Conservation (phyloP, 2,888 invertebrate species). For the Amiota minor region DNA sequence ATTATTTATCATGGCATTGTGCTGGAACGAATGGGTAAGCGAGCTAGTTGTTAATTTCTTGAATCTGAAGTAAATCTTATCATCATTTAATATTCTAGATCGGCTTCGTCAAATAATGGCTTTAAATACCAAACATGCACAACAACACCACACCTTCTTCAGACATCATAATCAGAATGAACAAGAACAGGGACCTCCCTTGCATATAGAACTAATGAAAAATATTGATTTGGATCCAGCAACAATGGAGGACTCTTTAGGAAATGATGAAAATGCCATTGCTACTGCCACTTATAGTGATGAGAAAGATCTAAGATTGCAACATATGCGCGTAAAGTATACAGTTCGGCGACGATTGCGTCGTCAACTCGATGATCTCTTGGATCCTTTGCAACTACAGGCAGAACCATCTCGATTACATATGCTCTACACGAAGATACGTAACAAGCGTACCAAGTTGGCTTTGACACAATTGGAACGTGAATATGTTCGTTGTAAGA, state of each 20-base stretch:
- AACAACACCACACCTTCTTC: too few species aligned
- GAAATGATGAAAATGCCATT: background rate
- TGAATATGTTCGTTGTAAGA: constrained; percentile 66
- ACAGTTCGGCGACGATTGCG: constrained; percentile 34
- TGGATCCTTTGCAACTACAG: constrained; percentile 61
- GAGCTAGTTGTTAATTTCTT: background rate
- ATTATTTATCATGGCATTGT: constrained; percentile 65
- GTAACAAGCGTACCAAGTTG: constrained; percentile 62
- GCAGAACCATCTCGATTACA: constrained; percentile 43
- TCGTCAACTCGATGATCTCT: constrained; percentile 46
- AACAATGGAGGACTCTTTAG: background rate
- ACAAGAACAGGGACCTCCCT: constrained; percentile 39
- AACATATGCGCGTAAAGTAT: constrained; percentile 51
- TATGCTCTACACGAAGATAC: constrained; percentile 58
- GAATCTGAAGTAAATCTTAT: background rate
- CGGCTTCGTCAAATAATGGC: constrained; percentile 53
- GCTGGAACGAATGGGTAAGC: constrained; percentile 61
- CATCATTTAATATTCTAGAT: constrained; percentile 44
- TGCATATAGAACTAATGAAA: constrained; percentile 42
- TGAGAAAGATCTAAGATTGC: constrained; percentile 45
- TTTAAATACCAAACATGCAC: constrained; percentile 48
- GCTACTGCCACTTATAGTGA: constrained; percentile 33
- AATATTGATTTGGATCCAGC: constrained; percentile 28
- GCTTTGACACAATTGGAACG: constrained; percentile 60
- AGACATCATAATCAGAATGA: constrained; percentile 22